These are phyloP conservation scores for Gastrophryne carolinensis DNA, from an alignment of 2,797 vertebrate genomes.

Conservation along the genomic window DNA sequence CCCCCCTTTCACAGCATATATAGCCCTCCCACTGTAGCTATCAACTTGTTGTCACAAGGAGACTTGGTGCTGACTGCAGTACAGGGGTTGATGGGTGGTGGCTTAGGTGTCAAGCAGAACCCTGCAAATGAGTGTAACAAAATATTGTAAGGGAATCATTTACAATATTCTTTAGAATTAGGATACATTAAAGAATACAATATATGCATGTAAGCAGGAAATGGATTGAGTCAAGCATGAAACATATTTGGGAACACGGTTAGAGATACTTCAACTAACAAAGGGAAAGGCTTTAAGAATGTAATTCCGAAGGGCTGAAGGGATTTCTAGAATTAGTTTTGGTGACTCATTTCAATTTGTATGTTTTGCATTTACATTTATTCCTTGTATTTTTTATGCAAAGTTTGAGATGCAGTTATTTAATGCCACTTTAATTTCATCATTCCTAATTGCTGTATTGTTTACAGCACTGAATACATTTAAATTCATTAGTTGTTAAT, in stretches of 20 bases:
- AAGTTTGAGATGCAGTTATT: constrained; percentile 3
- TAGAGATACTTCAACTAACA: not conserved
- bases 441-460: constrained; percentile 15
- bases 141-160: no score
- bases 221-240: no score
- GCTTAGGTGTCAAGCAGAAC: no score
- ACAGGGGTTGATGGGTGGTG: no score
- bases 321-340: not conserved
- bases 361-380: constrained; percentile 1
- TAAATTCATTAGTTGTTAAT: constrained; percentile 20
- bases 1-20: no score
- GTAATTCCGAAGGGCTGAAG: not conserved
- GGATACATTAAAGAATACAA: not conserved
- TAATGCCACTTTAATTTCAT: not conserved
- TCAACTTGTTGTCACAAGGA: no score
- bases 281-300: not conserved
- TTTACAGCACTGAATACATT: constrained; percentile 9
- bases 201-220: not conserved
- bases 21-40: no score
- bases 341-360: not conserved
- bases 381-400: not conserved
- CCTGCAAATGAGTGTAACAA: no score
- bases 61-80: no score
- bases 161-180: not conserved
- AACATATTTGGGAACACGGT: not conserved